phyloP scores from a whole-genome alignment of 2,888 invertebrate genomes.

The Nomada fucata region DNA sequence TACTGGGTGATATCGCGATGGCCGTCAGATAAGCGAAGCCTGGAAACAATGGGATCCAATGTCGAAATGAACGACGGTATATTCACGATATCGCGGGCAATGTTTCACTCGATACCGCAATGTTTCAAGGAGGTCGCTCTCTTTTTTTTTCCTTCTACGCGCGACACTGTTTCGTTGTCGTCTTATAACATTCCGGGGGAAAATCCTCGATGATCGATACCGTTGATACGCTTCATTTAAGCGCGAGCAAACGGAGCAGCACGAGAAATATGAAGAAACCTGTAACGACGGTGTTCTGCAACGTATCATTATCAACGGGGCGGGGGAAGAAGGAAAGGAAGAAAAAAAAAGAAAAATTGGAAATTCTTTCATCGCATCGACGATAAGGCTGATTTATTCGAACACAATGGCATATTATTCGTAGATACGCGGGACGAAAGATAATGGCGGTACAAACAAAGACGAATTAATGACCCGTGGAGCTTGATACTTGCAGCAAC shows the following conservation, averaged over 20 bases:
- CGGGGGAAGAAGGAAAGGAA: not conserved
- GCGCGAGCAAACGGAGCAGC: slow-evolving; percentile 16
- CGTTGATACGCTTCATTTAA: slow-evolving; percentile 3
- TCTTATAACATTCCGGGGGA: not conserved
- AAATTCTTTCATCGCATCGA: slow-evolving; percentile 5
- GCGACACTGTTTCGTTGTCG: too few relatives aligned
- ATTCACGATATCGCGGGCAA: slow-evolving; percentile 16
- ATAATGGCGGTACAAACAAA: slow-evolving; percentile 44
- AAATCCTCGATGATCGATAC: slow-evolving; percentile 1
- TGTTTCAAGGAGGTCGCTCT: slow-evolving; percentile 20
- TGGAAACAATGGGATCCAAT: slow-evolving; percentile 36
- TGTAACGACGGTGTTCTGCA: not conserved
- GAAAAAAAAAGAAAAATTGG: slow-evolving; percentile 10
- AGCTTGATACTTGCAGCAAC: slow-evolving; percentile 38
- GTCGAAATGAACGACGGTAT: slow-evolving; percentile 44
- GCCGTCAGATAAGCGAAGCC: slow-evolving; percentile 5
- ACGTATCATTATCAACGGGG: not conserved
- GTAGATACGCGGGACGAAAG: slow-evolving; percentile 24
- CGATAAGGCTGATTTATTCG: slow-evolving; percentile 28
- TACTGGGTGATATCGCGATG: slow-evolving; percentile 19
- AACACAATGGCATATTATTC: slow-evolving; percentile 42
- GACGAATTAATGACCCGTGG: slow-evolving; percentile 51
- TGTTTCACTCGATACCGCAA: slow-evolving; percentile 14
- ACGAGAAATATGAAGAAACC: not conserved
- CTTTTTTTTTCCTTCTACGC: not conserved